phyloP scores from a whole-genome alignment of 1,140 invertebrate species.

The Probaryconus sp. region DNA sequence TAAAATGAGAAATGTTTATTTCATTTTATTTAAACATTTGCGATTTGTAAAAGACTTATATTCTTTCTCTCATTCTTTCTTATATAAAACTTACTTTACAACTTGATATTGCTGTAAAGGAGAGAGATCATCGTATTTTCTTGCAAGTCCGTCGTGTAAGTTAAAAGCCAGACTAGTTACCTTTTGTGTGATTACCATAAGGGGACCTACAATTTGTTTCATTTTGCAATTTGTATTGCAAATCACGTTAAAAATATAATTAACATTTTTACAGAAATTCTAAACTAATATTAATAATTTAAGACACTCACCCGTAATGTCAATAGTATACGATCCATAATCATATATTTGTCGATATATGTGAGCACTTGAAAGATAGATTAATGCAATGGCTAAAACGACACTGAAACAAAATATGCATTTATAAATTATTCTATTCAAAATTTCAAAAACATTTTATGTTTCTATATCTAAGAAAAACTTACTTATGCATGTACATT shows the following conservation, averaged over 20 bases:
- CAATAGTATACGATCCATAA: conserved; percentile 92
- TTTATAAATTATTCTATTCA: conserved; percentile 9
- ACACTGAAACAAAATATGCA: conserved; percentile 79
- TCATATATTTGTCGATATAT: conserved; percentile 92
- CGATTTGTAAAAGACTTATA: too few species aligned
- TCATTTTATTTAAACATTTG: too few species aligned
- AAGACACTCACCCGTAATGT: conserved; percentile 88
- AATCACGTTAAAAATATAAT: too few species aligned
- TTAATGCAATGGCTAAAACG: conserved; percentile 86
- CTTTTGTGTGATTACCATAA: conserved; percentile 99
- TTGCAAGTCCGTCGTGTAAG: conserved; percentile 89
- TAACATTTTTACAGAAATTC: too few species aligned
- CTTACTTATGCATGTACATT: conserved; percentile 82
- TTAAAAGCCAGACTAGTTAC: conserved; percentile 94
- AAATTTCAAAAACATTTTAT: too few species aligned
- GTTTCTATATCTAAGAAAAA: too few species aligned
- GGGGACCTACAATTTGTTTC: conserved; percentile 82
- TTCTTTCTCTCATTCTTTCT: too few species aligned
- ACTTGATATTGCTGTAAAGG: conserved; percentile 84
- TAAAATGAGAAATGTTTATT: too few species aligned
- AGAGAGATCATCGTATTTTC: conserved; percentile 83
- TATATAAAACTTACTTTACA: conserved; percentile 81
- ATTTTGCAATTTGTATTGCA: too few species aligned
- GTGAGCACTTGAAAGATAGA: conserved; percentile 91
- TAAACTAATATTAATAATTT: too few species aligned